A percentile compares a stretch with the other conserved stretches of the same genome.
phyloP scores from a whole-genome alignment of 2,113 vertebrate genomes.

The Mormyrus iriodes region DNA sequence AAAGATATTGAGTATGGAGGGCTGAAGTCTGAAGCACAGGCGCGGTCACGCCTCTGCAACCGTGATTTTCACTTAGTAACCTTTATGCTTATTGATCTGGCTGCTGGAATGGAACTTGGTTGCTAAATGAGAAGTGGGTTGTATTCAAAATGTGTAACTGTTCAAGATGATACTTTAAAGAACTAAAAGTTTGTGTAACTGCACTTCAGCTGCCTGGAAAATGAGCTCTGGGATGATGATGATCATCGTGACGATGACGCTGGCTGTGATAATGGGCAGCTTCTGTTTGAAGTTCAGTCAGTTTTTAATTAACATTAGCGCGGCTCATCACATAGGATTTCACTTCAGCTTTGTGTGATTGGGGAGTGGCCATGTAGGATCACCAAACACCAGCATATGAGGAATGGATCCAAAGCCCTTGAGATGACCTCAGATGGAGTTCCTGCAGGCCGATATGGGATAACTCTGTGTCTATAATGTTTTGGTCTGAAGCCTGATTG shows the following conservation, averaged over 20 bases:
- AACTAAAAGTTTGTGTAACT: neutral
- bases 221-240: neutral
- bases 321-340: neutral
- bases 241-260: neutral
- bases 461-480: neutral
- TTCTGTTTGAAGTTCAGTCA: neutral
- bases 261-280: neutral
- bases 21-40: neutral
- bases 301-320: neutral
- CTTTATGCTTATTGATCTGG: neutral
- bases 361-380: neutral
- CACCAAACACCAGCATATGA: neutral
- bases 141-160: neutral
- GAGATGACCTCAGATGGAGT: neutral
- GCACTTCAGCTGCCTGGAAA: neutral
- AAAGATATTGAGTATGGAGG: neutral
- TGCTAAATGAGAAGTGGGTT: neutral
- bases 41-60: neutral
- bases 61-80: neutral
- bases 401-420: neutral
- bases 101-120: neutral
- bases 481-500: neutral
- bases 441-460: neutral
- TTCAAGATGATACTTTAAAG: neutral
- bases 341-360: neutral